Evolutionary conservation across 2,797 vertebrate genomes (phyloP).

Genomic region (Dallia pectoralis): DNA sequence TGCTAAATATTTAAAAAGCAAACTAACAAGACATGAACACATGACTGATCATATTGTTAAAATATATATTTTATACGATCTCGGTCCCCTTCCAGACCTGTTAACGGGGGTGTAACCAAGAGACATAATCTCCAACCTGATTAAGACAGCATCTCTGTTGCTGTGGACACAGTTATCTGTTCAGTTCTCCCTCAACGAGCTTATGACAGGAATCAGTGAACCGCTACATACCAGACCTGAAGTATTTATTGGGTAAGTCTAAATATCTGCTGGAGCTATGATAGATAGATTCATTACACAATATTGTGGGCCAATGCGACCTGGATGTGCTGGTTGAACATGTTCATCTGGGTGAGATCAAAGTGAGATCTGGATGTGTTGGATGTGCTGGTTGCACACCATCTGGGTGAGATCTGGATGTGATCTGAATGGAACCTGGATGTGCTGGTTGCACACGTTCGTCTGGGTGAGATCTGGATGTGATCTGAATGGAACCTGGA

Average conservation of each 20-base stretch:
- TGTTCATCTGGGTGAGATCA: too few species aligned
- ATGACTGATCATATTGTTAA: background rate
- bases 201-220: constrained; percentile 60
- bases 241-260: constrained; percentile 64
- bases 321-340: too few species aligned
- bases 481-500: too few species aligned
- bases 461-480: background rate
- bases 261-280: background rate
- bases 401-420: too few species aligned
- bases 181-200: constrained; percentile 48
- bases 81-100: background rate
- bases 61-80: constrained; percentile 36
- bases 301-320: too few species aligned
- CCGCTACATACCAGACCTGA: constrained; percentile 26
- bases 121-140: constrained; percentile 49
- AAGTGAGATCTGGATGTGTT: too few species aligned
- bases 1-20: background rate
- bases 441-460: background rate
- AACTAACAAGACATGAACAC: background rate
- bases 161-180: constrained; percentile 51
- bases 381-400: too few species aligned
- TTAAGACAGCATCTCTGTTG: constrained; percentile 51
- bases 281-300: background rate
- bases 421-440: too few species aligned
- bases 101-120: constrained; percentile 40